These are phyloP conservation scores for Galemys pyrenaicus DNA, from an alignment of 2,113 vertebrate genomes.

Conservation along the genomic window DNA sequence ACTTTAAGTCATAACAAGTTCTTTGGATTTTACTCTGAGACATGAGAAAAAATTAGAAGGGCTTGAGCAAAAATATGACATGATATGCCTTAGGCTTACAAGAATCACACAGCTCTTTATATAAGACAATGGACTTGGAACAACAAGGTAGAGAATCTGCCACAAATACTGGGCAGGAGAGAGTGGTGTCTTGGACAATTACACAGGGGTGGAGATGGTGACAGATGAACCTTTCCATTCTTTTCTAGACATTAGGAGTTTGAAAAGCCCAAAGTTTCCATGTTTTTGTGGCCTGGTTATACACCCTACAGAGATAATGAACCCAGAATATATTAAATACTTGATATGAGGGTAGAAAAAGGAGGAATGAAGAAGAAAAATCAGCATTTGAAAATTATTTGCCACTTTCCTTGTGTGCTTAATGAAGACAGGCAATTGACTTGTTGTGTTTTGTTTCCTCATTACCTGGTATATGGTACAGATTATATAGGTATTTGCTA, in stretches of 20 bases:
- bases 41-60: not conserved
- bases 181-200: fast-evolving
- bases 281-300: not conserved
- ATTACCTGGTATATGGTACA: not conserved
- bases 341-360: not conserved
- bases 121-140: not conserved
- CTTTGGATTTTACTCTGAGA: not conserved
- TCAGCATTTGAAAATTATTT: not conserved
- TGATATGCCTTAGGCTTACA: not conserved
- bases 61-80: not conserved
- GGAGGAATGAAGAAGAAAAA: not conserved
- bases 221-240: not conserved
- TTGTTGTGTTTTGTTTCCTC: not conserved
- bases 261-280: not conserved
- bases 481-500: not conserved
- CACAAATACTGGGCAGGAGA: not conserved
- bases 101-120: not conserved
- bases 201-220: fast-evolving
- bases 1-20: not conserved
- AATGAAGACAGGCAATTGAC: not conserved
- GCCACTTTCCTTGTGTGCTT: not conserved
- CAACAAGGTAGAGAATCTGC: no score
- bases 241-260: not conserved
- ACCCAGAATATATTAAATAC: not conserved
- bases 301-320: not conserved